Evolutionary conservation across 2,888 invertebrate species (phyloP).

Genomic region (Drosophila cognata): DNA sequence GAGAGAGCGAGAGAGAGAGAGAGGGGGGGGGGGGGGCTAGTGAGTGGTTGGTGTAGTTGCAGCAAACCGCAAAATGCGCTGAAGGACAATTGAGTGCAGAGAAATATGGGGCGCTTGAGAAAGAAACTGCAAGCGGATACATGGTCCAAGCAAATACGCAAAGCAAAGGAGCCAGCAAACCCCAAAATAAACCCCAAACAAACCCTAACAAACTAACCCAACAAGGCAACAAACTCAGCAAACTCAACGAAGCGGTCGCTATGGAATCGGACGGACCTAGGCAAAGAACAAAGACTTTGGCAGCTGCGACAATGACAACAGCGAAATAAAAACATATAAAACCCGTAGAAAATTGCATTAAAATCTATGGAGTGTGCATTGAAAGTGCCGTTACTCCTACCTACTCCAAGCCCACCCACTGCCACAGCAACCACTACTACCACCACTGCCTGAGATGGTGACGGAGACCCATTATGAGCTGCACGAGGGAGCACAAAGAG

Average conservation of each 20-base stretch:
- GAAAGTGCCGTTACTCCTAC: conserved; percentile 50
- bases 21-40: background rate
- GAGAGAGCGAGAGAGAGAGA: background rate
- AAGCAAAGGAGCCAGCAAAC: conserved; percentile 21
- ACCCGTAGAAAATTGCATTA: conserved; percentile 78
- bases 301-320: conserved; percentile 79
- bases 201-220: conserved; percentile 2
- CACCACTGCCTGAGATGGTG: background rate
- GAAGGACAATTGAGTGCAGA: conserved; percentile 77
- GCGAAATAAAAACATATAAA: conserved; percentile 75
- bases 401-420: background rate
- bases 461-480: conserved; percentile 57
- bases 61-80: conserved; percentile 67
- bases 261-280: conserved; percentile 49
- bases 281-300: conserved; percentile 79
- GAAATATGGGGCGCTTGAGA: conserved; percentile 71
- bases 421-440: background rate
- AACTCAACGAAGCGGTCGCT: conserved; percentile 36
- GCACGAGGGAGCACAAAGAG: conserved; percentile 38
- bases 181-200: conserved; percentile 17
- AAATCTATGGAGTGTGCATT: conserved; percentile 81
- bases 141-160: conserved; percentile 54
- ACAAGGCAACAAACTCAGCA: background rate
- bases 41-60: conserved; percentile 17
- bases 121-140: conserved; percentile 60